phyloP scores from a whole-genome alignment of 2,113 vertebrate genomes.

The Heptranchias perlo region DNA sequence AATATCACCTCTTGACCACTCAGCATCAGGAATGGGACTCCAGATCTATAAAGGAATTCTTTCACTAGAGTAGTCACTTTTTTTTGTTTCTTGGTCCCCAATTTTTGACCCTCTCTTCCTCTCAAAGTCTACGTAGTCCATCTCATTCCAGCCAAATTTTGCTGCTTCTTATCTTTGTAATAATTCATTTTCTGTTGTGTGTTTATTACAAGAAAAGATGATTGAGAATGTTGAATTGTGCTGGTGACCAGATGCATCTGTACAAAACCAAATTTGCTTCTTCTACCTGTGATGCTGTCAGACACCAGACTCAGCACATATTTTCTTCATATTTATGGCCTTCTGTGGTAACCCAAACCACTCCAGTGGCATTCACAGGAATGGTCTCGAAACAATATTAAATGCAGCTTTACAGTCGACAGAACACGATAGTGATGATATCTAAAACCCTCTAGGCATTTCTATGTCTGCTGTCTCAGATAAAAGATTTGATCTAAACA shows the following conservation, averaged over 20 bases:
- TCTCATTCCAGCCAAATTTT: too few species aligned
- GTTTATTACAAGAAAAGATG: neutral
- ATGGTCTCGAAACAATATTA: conserved; percentile 3
- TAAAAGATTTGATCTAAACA: conserved; percentile 25
- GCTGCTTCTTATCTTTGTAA: neutral
- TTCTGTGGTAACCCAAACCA: neutral
- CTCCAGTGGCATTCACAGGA: neutral
- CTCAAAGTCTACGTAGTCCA: too few species aligned
- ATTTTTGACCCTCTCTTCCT: too few species aligned
- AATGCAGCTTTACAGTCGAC: neutral
- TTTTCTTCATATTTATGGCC: neutral
- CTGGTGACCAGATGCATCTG: neutral
- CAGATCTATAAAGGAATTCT: too few species aligned
- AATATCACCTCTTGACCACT: too few species aligned
- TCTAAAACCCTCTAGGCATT: conserved; percentile 9
- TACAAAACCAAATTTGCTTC: neutral
- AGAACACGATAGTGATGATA: conserved; percentile 6
- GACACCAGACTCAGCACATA: neutral
- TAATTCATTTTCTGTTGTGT: neutral
- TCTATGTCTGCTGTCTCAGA: conserved; percentile 26
- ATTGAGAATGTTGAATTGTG: neutral
- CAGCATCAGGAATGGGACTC: too few species aligned
- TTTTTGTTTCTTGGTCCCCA: too few species aligned
- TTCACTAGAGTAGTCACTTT: too few species aligned
- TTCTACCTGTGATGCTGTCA: neutral